Percentiles rank a stretch among this genome's conserved stretches.
phyloP scores from a whole-genome alignment of 2,888 invertebrate genomes.

The Cacoxenus indagator region DNA sequence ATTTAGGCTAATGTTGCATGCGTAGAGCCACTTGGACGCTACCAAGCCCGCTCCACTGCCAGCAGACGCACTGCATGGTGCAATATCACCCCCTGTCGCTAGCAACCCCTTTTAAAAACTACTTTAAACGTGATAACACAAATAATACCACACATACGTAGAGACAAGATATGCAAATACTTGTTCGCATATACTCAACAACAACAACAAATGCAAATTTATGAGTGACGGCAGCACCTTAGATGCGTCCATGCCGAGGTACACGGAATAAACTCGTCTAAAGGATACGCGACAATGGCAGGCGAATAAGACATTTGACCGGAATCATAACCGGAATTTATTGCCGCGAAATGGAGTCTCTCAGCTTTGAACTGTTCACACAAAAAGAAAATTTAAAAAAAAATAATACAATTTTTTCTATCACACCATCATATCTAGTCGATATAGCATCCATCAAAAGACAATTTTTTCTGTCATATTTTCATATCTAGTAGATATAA shows the following conservation, averaged over 20 bases:
- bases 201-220: not conserved
- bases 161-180: constrained; percentile 29
- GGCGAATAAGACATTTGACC: too few relatives aligned
- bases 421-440: too few relatives aligned
- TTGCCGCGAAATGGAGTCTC: constrained; percentile 59
- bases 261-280: too few relatives aligned
- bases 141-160: not conserved
- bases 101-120: constrained; percentile 32
- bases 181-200: constrained; percentile 2
- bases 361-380: not conserved
- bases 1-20: constrained; percentile 21
- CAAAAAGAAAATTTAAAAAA: not conserved
- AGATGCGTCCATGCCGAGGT: too few relatives aligned
- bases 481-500: too few relatives aligned
- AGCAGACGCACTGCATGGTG: constrained; percentile 42
- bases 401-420: too few relatives aligned
- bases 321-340: constrained; percentile 62
- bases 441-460: too few relatives aligned
- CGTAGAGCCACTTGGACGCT: not conserved
- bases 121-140: not conserved
- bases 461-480: too few relatives aligned
- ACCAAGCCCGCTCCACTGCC: constrained; percentile 25
- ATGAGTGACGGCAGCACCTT: constrained; percentile 9
- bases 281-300: too few relatives aligned
- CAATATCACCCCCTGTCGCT: constrained; percentile 46